These are phyloP conservation scores for Protobothrops mucrosquamatus DNA, from an alignment of 2,113 vertebrate species.

Conservation along the genomic window DNA sequence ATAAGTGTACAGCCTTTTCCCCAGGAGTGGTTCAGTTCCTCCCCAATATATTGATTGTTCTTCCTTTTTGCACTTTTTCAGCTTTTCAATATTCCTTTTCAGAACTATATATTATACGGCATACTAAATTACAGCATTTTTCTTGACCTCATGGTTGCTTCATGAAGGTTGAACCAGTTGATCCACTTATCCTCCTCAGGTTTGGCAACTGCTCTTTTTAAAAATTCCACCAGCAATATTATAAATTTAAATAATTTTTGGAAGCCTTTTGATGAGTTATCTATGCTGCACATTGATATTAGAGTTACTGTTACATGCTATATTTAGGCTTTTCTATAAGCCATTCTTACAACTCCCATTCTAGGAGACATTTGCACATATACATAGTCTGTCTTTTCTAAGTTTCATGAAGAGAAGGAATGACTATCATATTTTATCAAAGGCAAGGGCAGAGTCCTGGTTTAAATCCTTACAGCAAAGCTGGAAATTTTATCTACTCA, in stretches of 20 bases:
- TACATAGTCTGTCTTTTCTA: neutral
- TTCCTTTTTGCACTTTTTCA: neutral
- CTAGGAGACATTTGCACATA: neutral
- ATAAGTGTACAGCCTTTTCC: neutral
- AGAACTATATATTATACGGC: neutral
- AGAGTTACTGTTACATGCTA: neutral
- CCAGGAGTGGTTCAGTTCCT: neutral
- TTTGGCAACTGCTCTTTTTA: neutral
- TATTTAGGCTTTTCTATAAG: neutral
- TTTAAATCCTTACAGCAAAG: neutral
- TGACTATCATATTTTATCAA: neutral
- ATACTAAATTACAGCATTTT: neutral
- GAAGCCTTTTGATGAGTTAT: neutral
- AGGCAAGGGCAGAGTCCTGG: neutral
- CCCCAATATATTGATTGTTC: neutral
- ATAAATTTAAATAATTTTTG: neutral
- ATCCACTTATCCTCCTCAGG: neutral
- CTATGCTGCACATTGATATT: neutral
- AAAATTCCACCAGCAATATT: neutral
- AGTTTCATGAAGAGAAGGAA: neutral
- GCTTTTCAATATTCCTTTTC: neutral
- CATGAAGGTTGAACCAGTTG: neutral
- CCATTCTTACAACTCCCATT: neutral
- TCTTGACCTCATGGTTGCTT: neutral
- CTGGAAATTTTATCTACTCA: neutral